Evolutionary conservation across 2,113 vertebrate species (phyloP).

Genomic region (Neofelis nebulosa): DNA sequence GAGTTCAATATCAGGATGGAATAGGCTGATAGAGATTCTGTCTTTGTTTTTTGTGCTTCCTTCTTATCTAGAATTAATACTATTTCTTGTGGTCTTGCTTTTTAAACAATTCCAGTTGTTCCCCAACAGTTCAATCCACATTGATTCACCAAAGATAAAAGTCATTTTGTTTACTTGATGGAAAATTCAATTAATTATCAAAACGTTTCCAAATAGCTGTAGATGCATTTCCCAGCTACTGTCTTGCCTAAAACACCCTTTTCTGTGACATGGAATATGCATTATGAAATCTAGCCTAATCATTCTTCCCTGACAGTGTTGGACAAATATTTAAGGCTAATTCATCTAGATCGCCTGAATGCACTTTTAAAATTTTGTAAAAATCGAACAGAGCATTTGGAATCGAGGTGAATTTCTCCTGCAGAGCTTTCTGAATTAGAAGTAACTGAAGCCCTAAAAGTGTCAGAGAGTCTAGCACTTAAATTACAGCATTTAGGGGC

Average conservation of each 20-base stretch:
- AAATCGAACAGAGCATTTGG: not conserved
- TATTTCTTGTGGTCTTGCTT: not conserved
- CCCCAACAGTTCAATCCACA: not conserved
- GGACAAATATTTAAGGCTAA: conserved; percentile 51
- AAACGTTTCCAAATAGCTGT: not conserved
- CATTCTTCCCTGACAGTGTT: not conserved
- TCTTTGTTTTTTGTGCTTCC: not conserved
- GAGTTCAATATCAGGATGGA: not conserved
- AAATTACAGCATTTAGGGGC: conserved; percentile 10
- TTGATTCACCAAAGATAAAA: not conserved
- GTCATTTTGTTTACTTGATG: not conserved
- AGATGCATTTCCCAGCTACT: not conserved
- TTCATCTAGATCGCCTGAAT: not conserved
- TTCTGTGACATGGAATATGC: not conserved
- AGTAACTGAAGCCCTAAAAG: not conserved
- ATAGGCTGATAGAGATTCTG: not conserved
- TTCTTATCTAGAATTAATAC: not conserved
- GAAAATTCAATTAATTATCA: conserved; percentile 34
- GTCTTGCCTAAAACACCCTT: not conserved
- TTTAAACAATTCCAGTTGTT: not conserved
- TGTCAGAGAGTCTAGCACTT: conserved; percentile 31
- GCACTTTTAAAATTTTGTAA: not conserved
- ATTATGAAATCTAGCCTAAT: not conserved
- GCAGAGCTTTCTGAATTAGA: not conserved
- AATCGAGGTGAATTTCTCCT: conserved; percentile 42